phyloP scores from a whole-genome alignment of 2,113 vertebrate species.

The Taxidea taxus region DNA sequence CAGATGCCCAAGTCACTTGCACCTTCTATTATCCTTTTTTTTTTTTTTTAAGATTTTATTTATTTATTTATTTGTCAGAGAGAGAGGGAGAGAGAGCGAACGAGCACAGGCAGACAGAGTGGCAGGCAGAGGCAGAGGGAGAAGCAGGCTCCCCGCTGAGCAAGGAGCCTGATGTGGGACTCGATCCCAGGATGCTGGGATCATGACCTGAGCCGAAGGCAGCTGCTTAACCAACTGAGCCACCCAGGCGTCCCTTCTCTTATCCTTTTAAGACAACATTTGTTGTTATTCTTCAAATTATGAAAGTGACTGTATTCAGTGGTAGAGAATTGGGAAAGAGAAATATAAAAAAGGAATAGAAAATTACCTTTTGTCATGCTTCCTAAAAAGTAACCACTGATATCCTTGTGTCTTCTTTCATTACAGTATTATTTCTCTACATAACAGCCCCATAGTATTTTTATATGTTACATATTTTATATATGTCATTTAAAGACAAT shows the following conservation, averaged over 20 bases:
- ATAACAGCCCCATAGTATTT: background rate
- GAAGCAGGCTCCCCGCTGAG: too few relatives aligned
- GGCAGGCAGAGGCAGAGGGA: too few relatives aligned
- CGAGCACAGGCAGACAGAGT: too few relatives aligned
- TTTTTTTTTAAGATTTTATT: too few relatives aligned
- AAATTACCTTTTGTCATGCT: background rate
- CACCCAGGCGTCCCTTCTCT: too few relatives aligned
- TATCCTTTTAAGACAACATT: background rate
- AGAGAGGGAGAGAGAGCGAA: too few relatives aligned
- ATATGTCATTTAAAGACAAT: background rate
- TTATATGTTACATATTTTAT: background rate
- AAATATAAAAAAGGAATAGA: slow-evolving; percentile 33
- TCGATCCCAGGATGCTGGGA: too few relatives aligned
- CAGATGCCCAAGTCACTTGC: background rate
- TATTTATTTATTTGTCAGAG: too few relatives aligned
- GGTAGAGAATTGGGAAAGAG: background rate
- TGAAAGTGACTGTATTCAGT: background rate
- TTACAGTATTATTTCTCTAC: background rate
- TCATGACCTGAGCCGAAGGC: too few relatives aligned
- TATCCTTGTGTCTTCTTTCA: slow-evolving; percentile 20
- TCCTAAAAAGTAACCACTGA: background rate
- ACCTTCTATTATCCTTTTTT: background rate
- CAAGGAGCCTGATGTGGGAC: too few relatives aligned
- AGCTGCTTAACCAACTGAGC: too few relatives aligned
- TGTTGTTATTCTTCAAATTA: background rate